These are phyloP conservation scores for Electrona antarctica DNA, from an alignment of 2,113 vertebrate species.

Conservation along the genomic window DNA sequence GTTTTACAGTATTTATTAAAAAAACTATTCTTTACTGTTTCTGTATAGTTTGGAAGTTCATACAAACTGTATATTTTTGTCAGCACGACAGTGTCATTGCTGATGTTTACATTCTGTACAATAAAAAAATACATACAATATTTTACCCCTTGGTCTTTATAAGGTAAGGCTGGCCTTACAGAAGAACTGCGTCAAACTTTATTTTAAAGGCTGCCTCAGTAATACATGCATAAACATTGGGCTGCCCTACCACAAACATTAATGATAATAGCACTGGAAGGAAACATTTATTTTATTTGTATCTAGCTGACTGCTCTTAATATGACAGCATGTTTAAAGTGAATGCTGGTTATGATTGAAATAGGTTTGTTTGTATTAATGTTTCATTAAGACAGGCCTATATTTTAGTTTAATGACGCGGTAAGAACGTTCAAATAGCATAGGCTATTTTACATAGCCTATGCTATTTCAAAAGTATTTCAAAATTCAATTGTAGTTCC, in stretches of 20 bases:
- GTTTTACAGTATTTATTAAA: background rate
- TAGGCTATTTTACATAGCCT: background rate
- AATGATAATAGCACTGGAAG: no score
- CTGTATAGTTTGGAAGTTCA: background rate
- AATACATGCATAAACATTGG: no score
- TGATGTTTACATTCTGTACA: conserved; percentile 65
- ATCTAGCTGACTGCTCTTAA: no score
- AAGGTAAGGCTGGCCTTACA: no score
- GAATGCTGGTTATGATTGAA: background rate
- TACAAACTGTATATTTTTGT: conserved; percentile 7
- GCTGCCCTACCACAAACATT: no score
- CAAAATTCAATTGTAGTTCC: background rate
- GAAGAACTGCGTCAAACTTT: no score
- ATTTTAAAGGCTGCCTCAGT: no score
- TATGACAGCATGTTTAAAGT: background rate
- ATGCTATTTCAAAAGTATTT: no score
- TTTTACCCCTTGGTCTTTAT: no score
- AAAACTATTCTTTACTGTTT: background rate
- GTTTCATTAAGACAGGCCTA: background rate
- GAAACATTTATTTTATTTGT: no score
- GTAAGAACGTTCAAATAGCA: background rate
- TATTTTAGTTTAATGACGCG: background rate
- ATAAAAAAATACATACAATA: conserved; percentile 42
- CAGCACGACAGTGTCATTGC: conserved; percentile 21
- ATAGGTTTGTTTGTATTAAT: conserved; percentile 42